Percentiles rank a stretch among this genome's conserved stretches.
These are phyloP conservation scores for Eucidaris tribuloides DNA, from an alignment of 35 echinoderm and acorn worm genomes.

Conservation along the genomic window DNA sequence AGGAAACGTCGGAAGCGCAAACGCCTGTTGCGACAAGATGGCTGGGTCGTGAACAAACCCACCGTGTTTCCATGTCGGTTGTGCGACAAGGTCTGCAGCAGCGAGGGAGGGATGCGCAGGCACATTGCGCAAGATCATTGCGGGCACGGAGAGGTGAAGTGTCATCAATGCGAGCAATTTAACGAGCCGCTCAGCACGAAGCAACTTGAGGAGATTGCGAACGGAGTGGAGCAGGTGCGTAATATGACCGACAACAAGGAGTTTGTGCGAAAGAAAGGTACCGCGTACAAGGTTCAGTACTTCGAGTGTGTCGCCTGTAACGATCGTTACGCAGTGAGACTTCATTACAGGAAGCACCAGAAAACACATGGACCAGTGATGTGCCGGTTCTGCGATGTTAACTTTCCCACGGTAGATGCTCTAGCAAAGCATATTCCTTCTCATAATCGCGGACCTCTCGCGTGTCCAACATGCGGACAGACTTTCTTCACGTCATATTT, in stretches of 20 bases:
- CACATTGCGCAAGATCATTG: slow-evolving; percentile 5
- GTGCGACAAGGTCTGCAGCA: not conserved
- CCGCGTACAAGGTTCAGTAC: not conserved
- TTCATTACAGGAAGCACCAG: not conserved
- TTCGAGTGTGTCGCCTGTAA: not conserved
- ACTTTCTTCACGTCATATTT: slow-evolving; percentile 3
- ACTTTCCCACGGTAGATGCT: not conserved
- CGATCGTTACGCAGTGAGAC: not conserved
- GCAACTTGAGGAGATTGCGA: not conserved
- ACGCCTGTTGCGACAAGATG: no score
- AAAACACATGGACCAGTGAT: not conserved
- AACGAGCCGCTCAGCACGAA: not conserved
- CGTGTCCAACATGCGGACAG: not conserved
- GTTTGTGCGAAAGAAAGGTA: not conserved
- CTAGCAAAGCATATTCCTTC: not conserved
- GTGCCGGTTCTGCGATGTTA: not conserved
- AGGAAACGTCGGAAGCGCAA: not conserved
- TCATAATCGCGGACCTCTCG: not conserved
- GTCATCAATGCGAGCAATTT: not conserved
- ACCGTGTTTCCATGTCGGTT: not conserved
- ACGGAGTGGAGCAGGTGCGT: not conserved
- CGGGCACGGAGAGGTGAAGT: not conserved
- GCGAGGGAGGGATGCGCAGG: not conserved
- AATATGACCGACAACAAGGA: not conserved
- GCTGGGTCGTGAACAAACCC: not conserved